These are phyloP conservation scores for Penaeus chinensis DNA, from an alignment of 1,140 invertebrate genomes.

Conservation along the genomic window DNA sequence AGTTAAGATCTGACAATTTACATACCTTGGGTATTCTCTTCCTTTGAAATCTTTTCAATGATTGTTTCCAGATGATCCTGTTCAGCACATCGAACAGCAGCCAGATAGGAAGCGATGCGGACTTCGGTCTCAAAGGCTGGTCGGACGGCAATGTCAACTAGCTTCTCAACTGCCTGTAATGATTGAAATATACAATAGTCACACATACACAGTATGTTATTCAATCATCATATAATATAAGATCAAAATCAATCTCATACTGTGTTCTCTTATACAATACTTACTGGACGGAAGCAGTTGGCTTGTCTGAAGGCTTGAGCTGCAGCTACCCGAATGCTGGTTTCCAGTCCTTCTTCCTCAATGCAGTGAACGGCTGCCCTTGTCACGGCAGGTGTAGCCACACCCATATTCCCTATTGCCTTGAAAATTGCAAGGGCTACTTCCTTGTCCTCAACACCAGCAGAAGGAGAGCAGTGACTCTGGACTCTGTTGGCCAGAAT, in stretches of 20 bases:
- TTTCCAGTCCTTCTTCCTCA: conserved; percentile 10
- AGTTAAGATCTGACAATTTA: too few species aligned
- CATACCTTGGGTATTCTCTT: conserved; percentile 47
- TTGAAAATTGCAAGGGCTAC: conserved; percentile 29
- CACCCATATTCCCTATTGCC: conserved; percentile 42
- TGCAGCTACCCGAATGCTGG: conserved; percentile 37
- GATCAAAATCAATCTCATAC: background rate
- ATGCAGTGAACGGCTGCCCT: conserved; percentile 13
- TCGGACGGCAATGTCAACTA: conserved; percentile 18
- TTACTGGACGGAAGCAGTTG: conserved; percentile 32
- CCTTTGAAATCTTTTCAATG: conserved; percentile 24
- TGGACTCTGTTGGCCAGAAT: background rate
- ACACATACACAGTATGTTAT: background rate
- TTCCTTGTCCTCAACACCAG: background rate
- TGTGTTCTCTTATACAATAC: background rate
- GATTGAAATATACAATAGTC: background rate
- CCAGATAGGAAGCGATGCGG: conserved; percentile 42
- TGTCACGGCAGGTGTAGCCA: conserved; percentile 30
- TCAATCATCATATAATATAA: background rate
- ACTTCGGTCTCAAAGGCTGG: conserved; percentile 29
- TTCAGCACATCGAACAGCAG: conserved; percentile 31
- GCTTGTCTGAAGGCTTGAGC: conserved; percentile 45
- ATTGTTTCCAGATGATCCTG: conserved; percentile 44
- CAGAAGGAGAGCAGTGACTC: background rate
- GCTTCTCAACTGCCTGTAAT: conserved; percentile 13